Evolutionary conservation across 2,888 invertebrate genomes (phyloP), one percentile per base, ranked within the genome.

Genomic region (Agrotis exclamationis): DNA sequence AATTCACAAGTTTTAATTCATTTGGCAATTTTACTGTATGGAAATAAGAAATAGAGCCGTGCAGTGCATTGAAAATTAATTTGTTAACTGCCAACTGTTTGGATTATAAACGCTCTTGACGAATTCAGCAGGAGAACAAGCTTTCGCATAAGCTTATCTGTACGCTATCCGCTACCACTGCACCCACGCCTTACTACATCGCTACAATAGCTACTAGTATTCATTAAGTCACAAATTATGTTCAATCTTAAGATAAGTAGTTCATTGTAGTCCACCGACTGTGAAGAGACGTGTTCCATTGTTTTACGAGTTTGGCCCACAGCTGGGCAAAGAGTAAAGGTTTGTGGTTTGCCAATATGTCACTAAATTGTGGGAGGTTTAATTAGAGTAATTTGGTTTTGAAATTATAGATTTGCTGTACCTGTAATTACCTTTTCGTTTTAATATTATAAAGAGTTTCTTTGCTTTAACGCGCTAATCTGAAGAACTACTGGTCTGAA

Each of bases 151-250:
- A 47, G 47, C 9, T 7, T 44, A 7, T 3, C 20, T 13, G 5
- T 18, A 45, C 63, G 48, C 60, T 68, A 0, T 0, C 63, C 68
- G 66, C 82, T 67, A 20, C 0, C 39, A 75, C 24, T 51, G 14
- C 0, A 5, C 16, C 76, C 69, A 50, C 0, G 11, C 20, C 51
- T 45, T 16, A 45, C 7, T 57, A 54, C 3, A 22, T 62, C 50
- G 67, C 50, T 80, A 74, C 69, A 73, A 80, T 74, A 81, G 72
- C 64, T 70, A 68, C 60, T 70, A 56, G 20, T 58, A 47, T 80
- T 76, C 76, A 58, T 79, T 83, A 76, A 66, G 33, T 47, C 65
- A 70, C 84, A 80, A 82, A 73, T 82, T 79, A 81, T 76, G 63
- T 70, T 58, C 63, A 45, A 63, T 79, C 63, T 50, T 11, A 58